Percentiles rank a stretch among this genome's conserved stretches.
These are phyloP conservation scores for Rhimphoctona megacephalus DNA, from an alignment of 2,888 invertebrate genomes.

Conservation along the genomic window DNA sequence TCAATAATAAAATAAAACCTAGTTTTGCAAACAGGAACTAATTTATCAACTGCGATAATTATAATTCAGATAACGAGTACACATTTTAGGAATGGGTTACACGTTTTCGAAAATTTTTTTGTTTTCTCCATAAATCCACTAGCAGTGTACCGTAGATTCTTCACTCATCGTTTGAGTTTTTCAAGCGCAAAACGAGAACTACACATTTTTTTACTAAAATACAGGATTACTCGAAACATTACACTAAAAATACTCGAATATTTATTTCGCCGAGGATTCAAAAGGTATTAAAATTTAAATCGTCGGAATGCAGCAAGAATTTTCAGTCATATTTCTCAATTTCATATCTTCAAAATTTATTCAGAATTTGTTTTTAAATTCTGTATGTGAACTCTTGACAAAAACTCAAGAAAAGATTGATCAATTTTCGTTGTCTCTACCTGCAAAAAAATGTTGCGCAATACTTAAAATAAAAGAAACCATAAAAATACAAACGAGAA, in stretches of 20 bases:
- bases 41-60: background rate
- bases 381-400: background rate
- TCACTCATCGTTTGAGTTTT: too few relatives aligned
- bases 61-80: background rate
- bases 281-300: too few relatives aligned
- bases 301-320: background rate
- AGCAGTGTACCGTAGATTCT: too few relatives aligned
- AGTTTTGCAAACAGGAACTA: background rate
- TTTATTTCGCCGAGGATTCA: background rate
- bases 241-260: background rate
- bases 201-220: too few relatives aligned
- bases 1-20: background rate
- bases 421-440: background rate
- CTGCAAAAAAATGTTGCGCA: too few relatives aligned
- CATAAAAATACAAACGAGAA: too few relatives aligned
- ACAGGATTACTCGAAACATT: background rate
- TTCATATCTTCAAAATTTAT: background rate
- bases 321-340: background rate
- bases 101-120: background rate
- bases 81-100: background rate
- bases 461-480: too few relatives aligned
- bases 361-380: too few relatives aligned
- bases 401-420: background rate
- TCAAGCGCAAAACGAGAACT: too few relatives aligned
- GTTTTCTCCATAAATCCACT: background rate